Base-by-base conservation (phyloP, 2,113 vertebrate genomes). In the Australoheros scitulus region DNA sequence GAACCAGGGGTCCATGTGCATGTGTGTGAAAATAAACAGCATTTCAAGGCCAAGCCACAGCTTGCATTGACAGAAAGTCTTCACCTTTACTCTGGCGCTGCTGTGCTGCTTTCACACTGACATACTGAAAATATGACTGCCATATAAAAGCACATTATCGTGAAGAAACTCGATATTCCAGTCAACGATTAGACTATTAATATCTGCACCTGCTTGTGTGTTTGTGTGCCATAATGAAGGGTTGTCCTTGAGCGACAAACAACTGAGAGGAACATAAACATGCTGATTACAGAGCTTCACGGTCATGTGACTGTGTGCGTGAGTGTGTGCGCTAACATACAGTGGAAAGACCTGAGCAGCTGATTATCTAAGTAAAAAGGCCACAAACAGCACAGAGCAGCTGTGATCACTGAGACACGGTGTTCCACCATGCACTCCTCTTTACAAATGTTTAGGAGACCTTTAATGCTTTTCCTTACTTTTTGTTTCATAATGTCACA, bases 261-360 rank as follows among this genome's bases (percentile, higher is more conserved):
- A 57, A 64, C 77, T 76, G 83, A 68, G 78, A 55, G 10, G 38
- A 65, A 64, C 36, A 58, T 60, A 55, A 81, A 65, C 26, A 60
- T 50, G 56, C 41, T 80, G 77, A 72, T 77, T 68, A 55, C 17
- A 83, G 61, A 64, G 60, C 76, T 64, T 52, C 10, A 32, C 6
- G 11, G 47, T 5, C 47, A 72, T 0, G 47, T 55, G 68, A 72
- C 24, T 58, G 11, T 26, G 36, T 64, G 36, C 24, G 38, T 24
- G 63, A 24, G 63, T 65, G 63, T 65, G 38, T 43, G 38, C 11
- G n/a, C n/a, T 22, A 57, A 24, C 56, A 57, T 7, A 34, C 29
- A 34, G 68, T 56, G 50, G 68, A 55, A 52, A 56, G 29, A 56
- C 68, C 50, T 74, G 50, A 74, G 32, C 68, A 7, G 68, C 47